phyloP scores from a whole-genome alignment of 2,797 vertebrate genomes.

The Scolopax bukidnonensis region DNA sequence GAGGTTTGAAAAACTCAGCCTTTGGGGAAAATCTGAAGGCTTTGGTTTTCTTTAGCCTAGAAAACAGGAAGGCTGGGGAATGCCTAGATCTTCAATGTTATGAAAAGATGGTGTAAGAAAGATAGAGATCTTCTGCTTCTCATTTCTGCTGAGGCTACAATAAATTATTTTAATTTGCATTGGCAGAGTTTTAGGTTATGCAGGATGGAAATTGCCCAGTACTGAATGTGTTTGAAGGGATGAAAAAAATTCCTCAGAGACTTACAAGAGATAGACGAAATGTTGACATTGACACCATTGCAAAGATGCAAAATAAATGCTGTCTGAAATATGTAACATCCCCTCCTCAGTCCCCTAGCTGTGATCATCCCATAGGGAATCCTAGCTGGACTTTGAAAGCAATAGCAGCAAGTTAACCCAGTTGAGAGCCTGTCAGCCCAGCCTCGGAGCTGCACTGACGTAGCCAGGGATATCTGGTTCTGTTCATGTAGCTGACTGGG shows the following conservation, averaged over 20 bases:
- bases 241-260: not conserved
- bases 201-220: not conserved
- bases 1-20: not conserved
- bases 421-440: not conserved
- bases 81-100: not conserved
- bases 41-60: not conserved
- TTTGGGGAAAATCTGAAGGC: not conserved
- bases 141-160: not conserved
- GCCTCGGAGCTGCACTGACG: not conserved
- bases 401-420: not conserved
- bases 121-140: not conserved
- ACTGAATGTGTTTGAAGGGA: not conserved
- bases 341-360: fast-evolving
- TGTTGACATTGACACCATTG: not conserved
- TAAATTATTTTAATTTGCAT: not conserved
- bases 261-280: not conserved
- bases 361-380: not conserved
- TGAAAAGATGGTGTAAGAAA: not conserved
- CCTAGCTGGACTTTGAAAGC: not conserved
- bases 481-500: not conserved
- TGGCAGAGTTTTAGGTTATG: not conserved
- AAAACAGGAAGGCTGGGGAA: not conserved
- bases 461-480: not conserved
- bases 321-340: not conserved
- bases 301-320: not conserved